Evolutionary conservation across 2,797 vertebrate species (phyloP).

Genomic region (Peromyscus eremicus): DNA sequence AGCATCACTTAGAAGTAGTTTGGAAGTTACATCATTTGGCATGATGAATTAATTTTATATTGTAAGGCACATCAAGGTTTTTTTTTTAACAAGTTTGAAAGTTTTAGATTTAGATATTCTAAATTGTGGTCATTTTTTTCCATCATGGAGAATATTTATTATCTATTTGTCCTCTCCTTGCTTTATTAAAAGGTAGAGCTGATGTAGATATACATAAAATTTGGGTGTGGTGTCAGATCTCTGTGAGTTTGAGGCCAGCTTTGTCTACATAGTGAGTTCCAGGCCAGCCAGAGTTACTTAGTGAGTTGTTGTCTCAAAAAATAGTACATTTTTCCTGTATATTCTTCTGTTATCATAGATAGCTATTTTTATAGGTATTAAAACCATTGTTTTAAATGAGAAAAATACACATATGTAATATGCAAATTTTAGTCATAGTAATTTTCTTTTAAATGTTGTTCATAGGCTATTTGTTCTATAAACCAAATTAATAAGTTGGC

Average conservation of each 20-base stretch:
- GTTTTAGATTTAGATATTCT: conserved; percentile 6
- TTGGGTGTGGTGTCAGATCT: background rate
- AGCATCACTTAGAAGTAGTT: conserved; percentile 30
- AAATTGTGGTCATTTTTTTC: background rate
- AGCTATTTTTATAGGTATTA: conserved; percentile 29
- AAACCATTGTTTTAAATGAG: conserved; percentile 36
- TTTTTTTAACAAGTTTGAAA: background rate
- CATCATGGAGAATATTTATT: background rate
- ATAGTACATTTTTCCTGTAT: background rate
- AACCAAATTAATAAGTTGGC: conserved; percentile 42
- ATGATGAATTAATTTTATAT: background rate
- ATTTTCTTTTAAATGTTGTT: conserved; percentile 59
- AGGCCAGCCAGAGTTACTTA: background rate
- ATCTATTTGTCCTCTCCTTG: background rate
- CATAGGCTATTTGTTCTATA: conserved; percentile 29
- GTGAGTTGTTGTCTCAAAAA: background rate
- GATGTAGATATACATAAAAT: no score
- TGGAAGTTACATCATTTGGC: conserved; percentile 26
- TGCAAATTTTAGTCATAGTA: background rate
- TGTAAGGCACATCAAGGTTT: background rate
- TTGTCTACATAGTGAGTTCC: background rate
- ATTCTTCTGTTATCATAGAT: background rate
- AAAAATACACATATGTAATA: background rate
- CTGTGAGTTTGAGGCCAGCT: background rate
- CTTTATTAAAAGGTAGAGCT: background rate